Conservation (phyloP, 2,113 vertebrate genomes). For the Athene cunicularia region DNA sequence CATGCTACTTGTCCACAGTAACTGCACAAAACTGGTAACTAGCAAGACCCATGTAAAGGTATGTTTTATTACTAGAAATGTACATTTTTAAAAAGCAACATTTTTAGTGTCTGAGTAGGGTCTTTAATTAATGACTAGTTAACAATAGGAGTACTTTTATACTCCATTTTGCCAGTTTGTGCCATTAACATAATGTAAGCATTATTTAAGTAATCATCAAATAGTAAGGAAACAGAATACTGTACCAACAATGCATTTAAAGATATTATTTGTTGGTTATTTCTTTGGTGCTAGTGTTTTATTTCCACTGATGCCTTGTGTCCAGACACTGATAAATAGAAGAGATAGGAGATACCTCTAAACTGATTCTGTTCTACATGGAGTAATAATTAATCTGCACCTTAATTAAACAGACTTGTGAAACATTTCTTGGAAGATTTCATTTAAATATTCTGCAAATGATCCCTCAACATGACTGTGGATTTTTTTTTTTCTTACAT, state of each 20-base stretch:
- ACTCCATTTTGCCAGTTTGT: neutral
- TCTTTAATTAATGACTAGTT: neutral
- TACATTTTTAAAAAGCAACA: neutral
- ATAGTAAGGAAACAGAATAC: neutral
- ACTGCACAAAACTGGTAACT: neutral
- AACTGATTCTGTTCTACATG: neutral
- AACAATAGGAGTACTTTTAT: neutral
- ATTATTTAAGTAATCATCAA: neutral
- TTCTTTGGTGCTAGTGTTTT: conserved; percentile 57
- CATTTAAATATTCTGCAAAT: neutral
- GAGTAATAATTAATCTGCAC: conserved; percentile 58
- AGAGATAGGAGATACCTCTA: conserved; percentile 37
- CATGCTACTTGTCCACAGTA: neutral
- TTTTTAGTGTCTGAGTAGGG: neutral
- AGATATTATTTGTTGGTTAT: conserved; percentile 11
- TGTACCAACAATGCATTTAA: conserved; percentile 25
- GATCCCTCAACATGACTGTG: neutral
- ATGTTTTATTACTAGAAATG: neutral
- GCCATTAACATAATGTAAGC: neutral
- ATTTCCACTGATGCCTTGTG: conserved; percentile 54
- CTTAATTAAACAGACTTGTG: conserved; percentile 50
- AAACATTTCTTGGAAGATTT: conserved; percentile 35
- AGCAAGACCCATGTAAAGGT: neutral
- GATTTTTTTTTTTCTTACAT: neutral
- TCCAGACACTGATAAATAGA: conserved; percentile 18